Base-by-base conservation (phyloP, 1,140 invertebrate genomes). In the Ostrea edulis region DNA sequence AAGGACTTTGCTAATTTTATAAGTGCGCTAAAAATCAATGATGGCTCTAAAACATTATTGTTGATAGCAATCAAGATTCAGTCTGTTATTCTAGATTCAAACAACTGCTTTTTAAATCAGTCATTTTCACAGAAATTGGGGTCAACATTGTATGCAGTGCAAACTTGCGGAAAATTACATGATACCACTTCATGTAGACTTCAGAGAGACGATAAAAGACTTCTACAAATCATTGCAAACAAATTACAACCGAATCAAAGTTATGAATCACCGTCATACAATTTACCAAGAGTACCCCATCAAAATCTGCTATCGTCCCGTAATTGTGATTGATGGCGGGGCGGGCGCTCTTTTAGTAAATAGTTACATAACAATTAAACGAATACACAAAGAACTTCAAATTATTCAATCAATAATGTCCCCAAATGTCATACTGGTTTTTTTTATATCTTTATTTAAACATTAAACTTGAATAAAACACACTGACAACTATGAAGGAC, bases 361-460 rank as follows among this genome's bases (percentile, higher is more conserved):
- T 35, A 29, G 68, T 77, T 77, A 77, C 68, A 77, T 77, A 77
- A 77, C 68, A 77, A 77, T 77, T 77, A 77, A 77, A 77, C 14
- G 14, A 35, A 77, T 14, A 35, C 11, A 35, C 22, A 77, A 77
- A 29, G 12, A 25, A 71, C 29, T 71, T 4, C 3, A 71, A 71
- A 71, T 62, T 14, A 35, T 11, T 71, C 14, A 9, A 71, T 71
- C 68, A 71, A 71, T 71, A 71, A 9, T 29, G 12, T 14, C 14
- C 55, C 17, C 17, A 62, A 20, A 62, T 20, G 14, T 62, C 55
- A 62, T 20, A 62, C 55, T 62, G 17, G 55, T 62, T 55, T 62
- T 1, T 58, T 4, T 44, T 44, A 44, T 44, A 44, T 44, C 35
- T 44, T 1, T 44, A 44, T 44, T 44, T 5, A 44, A 44, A 44